A percentile compares a stretch with the other conserved stretches of the same genome.
Evolutionary conservation across 2,797 vertebrate genomes (phyloP).

Genomic region (Chelmon rostratus): DNA sequence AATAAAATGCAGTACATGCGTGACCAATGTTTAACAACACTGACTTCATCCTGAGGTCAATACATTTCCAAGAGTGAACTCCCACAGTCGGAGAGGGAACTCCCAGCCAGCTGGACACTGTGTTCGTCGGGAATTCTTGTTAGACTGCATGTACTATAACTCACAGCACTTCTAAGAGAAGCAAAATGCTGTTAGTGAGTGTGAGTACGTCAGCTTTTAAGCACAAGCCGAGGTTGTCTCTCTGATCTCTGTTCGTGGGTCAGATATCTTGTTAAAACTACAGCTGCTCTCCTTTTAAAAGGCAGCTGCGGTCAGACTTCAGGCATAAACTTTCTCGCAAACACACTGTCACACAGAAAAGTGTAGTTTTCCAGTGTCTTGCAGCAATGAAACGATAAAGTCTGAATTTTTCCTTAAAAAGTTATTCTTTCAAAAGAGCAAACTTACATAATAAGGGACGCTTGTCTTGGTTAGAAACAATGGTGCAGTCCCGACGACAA

Average conservation of each 20-base stretch:
- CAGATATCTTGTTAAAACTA: slow-evolving; percentile 36
- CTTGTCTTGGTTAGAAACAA: slow-evolving; percentile 27
- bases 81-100: slow-evolving; percentile 46
- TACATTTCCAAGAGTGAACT: slow-evolving; percentile 41
- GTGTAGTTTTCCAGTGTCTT: background rate
- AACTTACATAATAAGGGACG: slow-evolving; percentile 6
- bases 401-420: background rate
- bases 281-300: slow-evolving; percentile 46
- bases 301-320: slow-evolving; percentile 17
- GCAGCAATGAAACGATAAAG: background rate
- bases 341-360: background rate
- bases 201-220: slow-evolving; percentile 42
- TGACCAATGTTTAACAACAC: slow-evolving; percentile 52
- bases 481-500: slow-evolving; percentile 20
- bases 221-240: slow-evolving; percentile 16
- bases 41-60: slow-evolving; percentile 54
- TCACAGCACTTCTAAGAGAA: slow-evolving; percentile 36
- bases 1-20: slow-evolving; percentile 61
- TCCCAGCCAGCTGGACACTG: slow-evolving; percentile 63
- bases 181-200: slow-evolving; percentile 43
- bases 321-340: slow-evolving; percentile 10
- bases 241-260: slow-evolving; percentile 24
- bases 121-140: slow-evolving; percentile 31
- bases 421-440: background rate
- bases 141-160: slow-evolving; percentile 25